Evolutionary conservation across 2,797 vertebrate species (phyloP).

Genomic region (Erpetoichthys calabaricus): DNA sequence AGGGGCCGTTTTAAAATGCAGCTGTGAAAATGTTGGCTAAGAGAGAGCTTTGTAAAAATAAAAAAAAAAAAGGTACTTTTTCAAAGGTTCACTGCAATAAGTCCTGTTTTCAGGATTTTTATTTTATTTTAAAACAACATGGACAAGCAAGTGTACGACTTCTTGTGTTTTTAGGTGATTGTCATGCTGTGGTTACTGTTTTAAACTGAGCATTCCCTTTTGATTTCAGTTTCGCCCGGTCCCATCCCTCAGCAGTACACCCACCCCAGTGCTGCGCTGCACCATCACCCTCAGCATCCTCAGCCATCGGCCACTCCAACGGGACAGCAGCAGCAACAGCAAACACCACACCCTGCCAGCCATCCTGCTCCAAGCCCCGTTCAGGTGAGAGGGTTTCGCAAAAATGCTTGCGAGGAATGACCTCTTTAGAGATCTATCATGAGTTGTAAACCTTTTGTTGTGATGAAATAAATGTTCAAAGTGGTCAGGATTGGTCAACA

Average conservation of each 20-base stretch:
- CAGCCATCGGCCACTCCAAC: conserved; percentile 93
- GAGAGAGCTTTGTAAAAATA: no score
- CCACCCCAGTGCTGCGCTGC: conserved; percentile 78
- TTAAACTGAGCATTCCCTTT: no score
- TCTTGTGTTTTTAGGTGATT: no score
- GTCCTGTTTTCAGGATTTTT: no score
- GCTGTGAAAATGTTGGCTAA: no score
- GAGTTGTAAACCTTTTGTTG: background rate
- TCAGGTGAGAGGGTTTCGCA: conserved; percentile 43
- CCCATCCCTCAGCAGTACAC: conserved; percentile 91
- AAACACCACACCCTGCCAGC: conserved; percentile 75
- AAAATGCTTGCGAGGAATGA: background rate
- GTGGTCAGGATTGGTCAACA: no score
- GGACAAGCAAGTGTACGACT: no score
- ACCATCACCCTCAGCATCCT: conserved; percentile 81
- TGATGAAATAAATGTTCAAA: background rate
- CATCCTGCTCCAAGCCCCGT: conserved; percentile 90
- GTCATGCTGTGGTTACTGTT: no score
- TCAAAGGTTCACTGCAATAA: no score
- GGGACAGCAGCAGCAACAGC: conserved; percentile 69
- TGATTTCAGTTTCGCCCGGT: conserved; percentile 67
- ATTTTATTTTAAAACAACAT: no score
- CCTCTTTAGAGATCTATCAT: background rate
- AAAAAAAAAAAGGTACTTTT: no score
- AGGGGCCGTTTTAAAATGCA: no score